A percentile compares a stretch with the other conserved stretches of the same genome.
These are phyloP conservation scores for Ectobius pallidus DNA, from an alignment of 2,888 invertebrate genomes.

Conservation along the genomic window DNA sequence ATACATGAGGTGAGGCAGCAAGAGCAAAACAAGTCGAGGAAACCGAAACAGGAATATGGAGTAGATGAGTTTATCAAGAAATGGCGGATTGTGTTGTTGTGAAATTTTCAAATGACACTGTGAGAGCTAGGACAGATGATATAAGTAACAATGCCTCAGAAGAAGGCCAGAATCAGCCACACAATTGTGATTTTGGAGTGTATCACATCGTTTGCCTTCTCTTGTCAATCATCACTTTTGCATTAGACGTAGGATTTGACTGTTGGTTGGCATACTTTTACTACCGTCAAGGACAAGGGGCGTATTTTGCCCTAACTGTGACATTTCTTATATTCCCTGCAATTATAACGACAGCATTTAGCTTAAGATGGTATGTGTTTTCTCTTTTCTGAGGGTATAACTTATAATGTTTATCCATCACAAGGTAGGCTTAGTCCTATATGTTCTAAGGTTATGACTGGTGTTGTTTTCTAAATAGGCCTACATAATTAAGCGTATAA, in stretches of 20 bases:
- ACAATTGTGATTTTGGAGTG: constrained; percentile 35
- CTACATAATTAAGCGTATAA: too few species aligned
- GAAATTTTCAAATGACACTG: constrained; percentile 55
- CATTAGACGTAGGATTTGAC: constrained; percentile 55
- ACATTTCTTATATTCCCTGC: constrained; percentile 59
- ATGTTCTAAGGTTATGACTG: too few species aligned
- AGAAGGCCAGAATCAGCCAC: constrained; percentile 31
- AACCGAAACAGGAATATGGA: too few species aligned
- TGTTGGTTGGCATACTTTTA: constrained; percentile 56
- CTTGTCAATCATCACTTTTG: constrained; percentile 57
- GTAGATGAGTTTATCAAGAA: too few species aligned
- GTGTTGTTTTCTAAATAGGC: too few species aligned
- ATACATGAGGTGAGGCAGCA: too few species aligned
- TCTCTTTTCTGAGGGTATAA: too few species aligned
- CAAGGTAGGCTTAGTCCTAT: too few species aligned
- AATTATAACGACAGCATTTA: constrained; percentile 59
- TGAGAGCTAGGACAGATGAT: constrained; percentile 53
- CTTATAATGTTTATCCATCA: too few species aligned
- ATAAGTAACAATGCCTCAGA: constrained; percentile 31
- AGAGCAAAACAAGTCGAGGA: too few species aligned
- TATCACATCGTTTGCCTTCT: constrained; percentile 54
- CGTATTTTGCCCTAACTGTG: constrained; percentile 60
- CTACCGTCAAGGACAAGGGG: constrained; percentile 52
- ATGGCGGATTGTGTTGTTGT: constrained; percentile 57
- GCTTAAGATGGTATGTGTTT: constrained; percentile 58